Base-by-base conservation (phyloP, 1,140 invertebrate genomes). In the Zaprionus gabonicus region DNA sequence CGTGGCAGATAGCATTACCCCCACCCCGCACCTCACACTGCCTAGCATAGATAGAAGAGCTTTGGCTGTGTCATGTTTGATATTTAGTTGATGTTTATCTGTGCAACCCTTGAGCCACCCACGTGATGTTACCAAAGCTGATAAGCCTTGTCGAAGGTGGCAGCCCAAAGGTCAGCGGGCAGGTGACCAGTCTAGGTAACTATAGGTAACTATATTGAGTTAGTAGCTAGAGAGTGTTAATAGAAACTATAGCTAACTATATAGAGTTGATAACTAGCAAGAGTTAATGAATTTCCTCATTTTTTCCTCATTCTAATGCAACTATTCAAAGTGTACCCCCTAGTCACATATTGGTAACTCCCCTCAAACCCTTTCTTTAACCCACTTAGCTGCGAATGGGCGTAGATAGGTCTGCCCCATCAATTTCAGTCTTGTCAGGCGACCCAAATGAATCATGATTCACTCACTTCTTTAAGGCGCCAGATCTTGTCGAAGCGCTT, bases 81-180 rank as follows among this genome's bases (percentile, higher is more conserved):
- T 70, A 74, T 51, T 63, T 75, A 51, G 58, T 70, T 63, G 28
- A 63, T 64, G 62, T 36, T 41, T 59, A 65, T 73, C 57, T 69
- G 27, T 12, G 64, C 44, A 28, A 6, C 36, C 59, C 58, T 64
- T 44, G 65, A 70, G 66, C 55, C 76, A 73, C 38, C 83, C 82
- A 76, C 83, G 82, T 86, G 82, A 71, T 46, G 41, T 46, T 76
- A 57, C 71, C 75, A 63, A 64, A 44, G 53, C 56, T 65, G 82
- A 86, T 86, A 82, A 79, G 57, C 13, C 2, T 12, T 46, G 20
- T 41, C 76, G 1, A 23, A 77, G n/a, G n/a, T 27, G 51, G 60
- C 57, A 56, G 46, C 6, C 56, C 62, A 63, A 34, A 28, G 51
- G 15, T 64, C 41, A 64, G n/a, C 28, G 9, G 3, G 25, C 3